These are phyloP conservation scores for Hystrix cristata DNA, from an alignment of 2,113 vertebrate species.

Conservation along the genomic window DNA sequence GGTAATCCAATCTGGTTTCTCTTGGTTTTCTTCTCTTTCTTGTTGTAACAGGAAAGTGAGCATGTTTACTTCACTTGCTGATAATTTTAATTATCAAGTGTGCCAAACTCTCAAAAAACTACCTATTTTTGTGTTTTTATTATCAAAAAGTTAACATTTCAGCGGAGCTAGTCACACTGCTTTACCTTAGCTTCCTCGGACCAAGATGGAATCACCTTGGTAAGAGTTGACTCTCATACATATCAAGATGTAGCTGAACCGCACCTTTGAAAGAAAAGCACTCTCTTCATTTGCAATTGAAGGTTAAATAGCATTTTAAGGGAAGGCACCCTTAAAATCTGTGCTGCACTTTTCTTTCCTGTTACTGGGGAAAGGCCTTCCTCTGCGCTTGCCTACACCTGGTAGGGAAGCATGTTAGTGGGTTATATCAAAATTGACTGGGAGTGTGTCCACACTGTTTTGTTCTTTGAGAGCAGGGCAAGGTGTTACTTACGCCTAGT, in stretches of 20 bases:
- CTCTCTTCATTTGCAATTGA: neutral
- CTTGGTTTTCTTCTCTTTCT: neutral
- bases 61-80: neutral
- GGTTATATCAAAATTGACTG: neutral
- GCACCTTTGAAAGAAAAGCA: neutral
- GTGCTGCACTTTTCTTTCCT: neutral
- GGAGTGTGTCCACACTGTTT: neutral
- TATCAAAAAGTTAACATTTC: neutral
- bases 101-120: neutral
- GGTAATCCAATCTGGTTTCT: neutral
- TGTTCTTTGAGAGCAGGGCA: neutral
- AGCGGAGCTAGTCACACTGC: neutral
- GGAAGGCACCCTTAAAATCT: neutral
- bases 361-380: neutral
- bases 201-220: neutral
- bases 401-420: neutral
- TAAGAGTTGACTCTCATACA: neutral
- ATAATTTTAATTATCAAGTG: neutral
- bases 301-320: neutral
- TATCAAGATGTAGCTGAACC: neutral
- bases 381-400: neutral
- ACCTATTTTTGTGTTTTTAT: neutral
- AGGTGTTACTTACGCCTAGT: neutral
- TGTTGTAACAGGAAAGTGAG: neutral
- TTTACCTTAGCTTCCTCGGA: neutral